phyloP scores from a whole-genome alignment of 2,888 invertebrate genomes.

The Agelastica alni region DNA sequence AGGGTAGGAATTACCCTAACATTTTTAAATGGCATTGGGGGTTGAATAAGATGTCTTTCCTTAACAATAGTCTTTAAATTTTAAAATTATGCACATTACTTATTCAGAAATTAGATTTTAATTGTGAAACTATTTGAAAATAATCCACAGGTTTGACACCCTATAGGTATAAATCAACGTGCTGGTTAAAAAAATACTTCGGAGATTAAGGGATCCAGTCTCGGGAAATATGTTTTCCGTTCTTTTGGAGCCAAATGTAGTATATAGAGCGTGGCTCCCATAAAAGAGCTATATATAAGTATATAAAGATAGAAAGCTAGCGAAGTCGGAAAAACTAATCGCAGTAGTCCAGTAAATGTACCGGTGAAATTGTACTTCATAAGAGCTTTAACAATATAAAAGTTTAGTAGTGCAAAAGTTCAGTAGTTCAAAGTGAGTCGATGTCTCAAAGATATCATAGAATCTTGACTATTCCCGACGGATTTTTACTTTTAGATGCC shows the following conservation, averaged over 20 bases:
- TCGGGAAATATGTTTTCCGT: background rate
- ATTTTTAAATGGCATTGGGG: no score
- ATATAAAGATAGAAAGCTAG: background rate
- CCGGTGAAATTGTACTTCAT: slow-evolving; percentile 25
- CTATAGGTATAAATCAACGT: no score
- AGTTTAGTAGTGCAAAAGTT: slow-evolving; percentile 42
- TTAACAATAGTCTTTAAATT: no score
- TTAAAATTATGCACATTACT: no score
- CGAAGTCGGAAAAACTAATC: slow-evolving; percentile 6
- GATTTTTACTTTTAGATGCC: slow-evolving; percentile 21
- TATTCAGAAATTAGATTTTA: no score
- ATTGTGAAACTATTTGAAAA: no score
- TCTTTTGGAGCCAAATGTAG: background rate
- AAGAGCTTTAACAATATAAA: slow-evolving; percentile 40
- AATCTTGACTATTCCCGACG: slow-evolving; percentile 34
- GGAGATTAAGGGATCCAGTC: background rate
- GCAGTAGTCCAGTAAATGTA: slow-evolving; percentile 21
- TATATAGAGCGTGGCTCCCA: background rate
- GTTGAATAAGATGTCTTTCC: no score
- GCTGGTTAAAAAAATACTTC: background rate
- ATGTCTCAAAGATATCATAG: slow-evolving; percentile 37
- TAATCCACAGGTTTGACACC: no score
- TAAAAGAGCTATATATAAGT: background rate
- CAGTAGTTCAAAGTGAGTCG: slow-evolving; percentile 21
- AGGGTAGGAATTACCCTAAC: no score